Evolutionary conservation across 2,797 vertebrate genomes (phyloP).

Genomic region (Oreochromis mossambicus): DNA sequence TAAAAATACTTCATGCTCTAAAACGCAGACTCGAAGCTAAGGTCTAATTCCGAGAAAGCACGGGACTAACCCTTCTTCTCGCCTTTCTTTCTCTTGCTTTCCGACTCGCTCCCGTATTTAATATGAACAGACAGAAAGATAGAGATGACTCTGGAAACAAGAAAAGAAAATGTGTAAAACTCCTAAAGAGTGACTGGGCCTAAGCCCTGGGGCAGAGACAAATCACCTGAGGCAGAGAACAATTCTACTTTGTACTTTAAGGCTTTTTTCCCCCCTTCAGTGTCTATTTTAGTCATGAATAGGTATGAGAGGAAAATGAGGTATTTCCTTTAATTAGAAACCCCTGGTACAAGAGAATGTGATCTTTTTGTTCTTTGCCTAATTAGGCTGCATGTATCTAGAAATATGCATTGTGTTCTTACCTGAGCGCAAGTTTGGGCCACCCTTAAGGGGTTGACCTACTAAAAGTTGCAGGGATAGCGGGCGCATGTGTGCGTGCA

Average conservation of each 20-base stretch:
- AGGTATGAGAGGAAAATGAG: constrained; percentile 71
- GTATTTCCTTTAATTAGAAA: constrained; percentile 76
- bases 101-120: constrained; percentile 6
- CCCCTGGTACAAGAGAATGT: constrained; percentile 50
- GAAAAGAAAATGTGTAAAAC: constrained; percentile 17
- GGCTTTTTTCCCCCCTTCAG: constrained; percentile 25
- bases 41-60: constrained; percentile 12
- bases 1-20: constrained; percentile 26
- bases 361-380: constrained; percentile 73
- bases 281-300: constrained; percentile 74
- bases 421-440: constrained; percentile 68
- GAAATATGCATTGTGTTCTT: constrained; percentile 64
- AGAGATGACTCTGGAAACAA: constrained; percentile 20
- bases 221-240: constrained; percentile 66
- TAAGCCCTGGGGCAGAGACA: constrained; percentile 56
- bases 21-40: constrained; percentile 8
- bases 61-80: neutral
- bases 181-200: constrained; percentile 42
- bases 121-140: constrained; percentile 29
- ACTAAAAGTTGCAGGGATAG: constrained; percentile 64
- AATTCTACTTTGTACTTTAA: constrained; percentile 68
- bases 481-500: neutral
- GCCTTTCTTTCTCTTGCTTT: neutral
- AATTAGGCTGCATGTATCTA: constrained; percentile 67
- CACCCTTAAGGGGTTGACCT: constrained; percentile 71